A percentile compares a stretch with the other conserved stretches of the same genome.
Conservation (phyloP, 2,888 invertebrate genomes). For the Enchytraeus crypticus region DNA sequence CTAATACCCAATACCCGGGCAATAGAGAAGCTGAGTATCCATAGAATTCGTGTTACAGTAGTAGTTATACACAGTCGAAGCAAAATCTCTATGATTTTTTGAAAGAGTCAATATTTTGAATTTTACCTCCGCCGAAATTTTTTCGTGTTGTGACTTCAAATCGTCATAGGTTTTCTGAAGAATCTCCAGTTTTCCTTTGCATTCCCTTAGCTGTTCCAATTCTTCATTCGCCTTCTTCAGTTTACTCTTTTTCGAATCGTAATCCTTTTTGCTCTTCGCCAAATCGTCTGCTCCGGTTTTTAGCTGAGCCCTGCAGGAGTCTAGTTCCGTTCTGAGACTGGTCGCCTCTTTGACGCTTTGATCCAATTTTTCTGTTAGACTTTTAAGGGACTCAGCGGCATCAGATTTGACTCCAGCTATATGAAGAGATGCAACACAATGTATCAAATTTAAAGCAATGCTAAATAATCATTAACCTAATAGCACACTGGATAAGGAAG, state of each 20-base stretch:
- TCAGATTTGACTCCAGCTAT: background rate
- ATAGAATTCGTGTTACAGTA: too few species aligned
- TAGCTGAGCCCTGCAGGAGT: conserved; percentile 65
- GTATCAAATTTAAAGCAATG: too few species aligned
- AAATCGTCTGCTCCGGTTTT: conserved; percentile 57
- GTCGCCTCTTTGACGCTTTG: background rate
- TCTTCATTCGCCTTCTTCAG: conserved; percentile 10
- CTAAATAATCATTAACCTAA: too few species aligned
- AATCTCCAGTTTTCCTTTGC: background rate
- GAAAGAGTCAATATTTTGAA: background rate
- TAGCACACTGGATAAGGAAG: too few species aligned
- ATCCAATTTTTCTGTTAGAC: background rate
- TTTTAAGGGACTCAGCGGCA: too few species aligned
- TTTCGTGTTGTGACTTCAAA: background rate
- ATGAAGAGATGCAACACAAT: too few species aligned
- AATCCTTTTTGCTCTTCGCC: conserved; percentile 52
- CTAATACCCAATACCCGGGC: too few species aligned
- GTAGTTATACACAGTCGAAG: too few species aligned
- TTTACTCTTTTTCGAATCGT: conserved; percentile 7
- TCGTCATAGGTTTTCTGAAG: background rate
- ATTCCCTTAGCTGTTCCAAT: background rate
- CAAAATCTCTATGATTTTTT: too few species aligned
- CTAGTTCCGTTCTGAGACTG: conserved; percentile 54
- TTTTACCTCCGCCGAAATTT: background rate
- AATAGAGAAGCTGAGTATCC: too few species aligned